Percentiles rank a stretch among this genome's conserved stretches.
Evolutionary conservation across 2,113 vertebrate genomes (phyloP).

Genomic region (Menidia beryllina): DNA sequence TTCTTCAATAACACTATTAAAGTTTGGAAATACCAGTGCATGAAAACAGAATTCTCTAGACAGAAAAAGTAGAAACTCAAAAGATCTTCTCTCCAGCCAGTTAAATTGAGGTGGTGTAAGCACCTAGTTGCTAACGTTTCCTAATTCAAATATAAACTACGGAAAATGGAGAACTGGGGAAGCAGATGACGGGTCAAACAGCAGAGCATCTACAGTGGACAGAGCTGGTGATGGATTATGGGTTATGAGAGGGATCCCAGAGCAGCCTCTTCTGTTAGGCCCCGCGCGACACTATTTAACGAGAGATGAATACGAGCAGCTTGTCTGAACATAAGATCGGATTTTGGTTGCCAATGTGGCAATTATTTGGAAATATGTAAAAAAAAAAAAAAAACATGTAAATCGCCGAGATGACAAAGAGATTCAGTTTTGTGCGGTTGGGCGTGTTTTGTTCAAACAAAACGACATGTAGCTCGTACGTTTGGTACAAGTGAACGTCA

Average conservation of each 20-base stretch:
- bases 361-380: neutral
- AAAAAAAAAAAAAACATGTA: neutral
- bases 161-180: constrained; percentile 48
- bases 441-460: neutral
- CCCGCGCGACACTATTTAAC: constrained; percentile 20
- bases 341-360: neutral
- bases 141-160: constrained; percentile 18
- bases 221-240: constrained; percentile 76
- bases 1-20: neutral
- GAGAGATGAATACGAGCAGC: neutral
- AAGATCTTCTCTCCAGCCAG: constrained; percentile 13
- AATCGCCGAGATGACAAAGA: neutral
- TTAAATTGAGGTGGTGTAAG: constrained; percentile 15
- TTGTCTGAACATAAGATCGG: neutral
- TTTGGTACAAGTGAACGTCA: neutral
- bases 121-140: neutral
- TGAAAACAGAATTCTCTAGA: neutral
- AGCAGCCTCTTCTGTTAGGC: constrained; percentile 77
- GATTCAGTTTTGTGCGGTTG: neutral
- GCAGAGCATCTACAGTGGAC: constrained; percentile 60
- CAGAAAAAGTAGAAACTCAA: constrained; percentile 18
- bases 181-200: constrained; percentile 57
- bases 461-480: neutral
- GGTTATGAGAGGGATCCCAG: constrained; percentile 77
- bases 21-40: neutral